A percentile compares a stretch with the other conserved stretches of the same genome.
These are phyloP conservation scores for Crocidura indochinensis DNA, from an alignment of 2,797 vertebrate species.

Conservation along the genomic window DNA sequence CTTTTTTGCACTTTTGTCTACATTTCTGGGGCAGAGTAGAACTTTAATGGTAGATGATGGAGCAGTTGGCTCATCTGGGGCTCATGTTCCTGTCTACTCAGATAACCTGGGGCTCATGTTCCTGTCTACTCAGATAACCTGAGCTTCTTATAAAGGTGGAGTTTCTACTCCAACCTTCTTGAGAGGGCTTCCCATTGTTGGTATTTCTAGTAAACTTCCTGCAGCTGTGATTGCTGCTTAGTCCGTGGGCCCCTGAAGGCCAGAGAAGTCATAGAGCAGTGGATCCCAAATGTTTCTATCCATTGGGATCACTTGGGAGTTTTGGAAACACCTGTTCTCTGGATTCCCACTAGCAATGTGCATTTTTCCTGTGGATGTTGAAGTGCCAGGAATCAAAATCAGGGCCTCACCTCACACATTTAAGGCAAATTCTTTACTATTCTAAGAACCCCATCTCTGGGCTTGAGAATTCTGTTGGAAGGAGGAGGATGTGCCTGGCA, in stretches of 20 bases:
- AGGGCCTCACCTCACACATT: too few species aligned
- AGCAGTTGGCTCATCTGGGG: neutral
- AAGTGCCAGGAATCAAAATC: too few species aligned
- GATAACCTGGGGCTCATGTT: neutral
- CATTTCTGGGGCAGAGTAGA: neutral
- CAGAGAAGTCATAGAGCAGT: neutral
- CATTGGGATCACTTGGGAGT: neutral
- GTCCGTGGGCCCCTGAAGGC: neutral
- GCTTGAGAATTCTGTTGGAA: neutral
- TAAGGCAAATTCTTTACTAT: neutral
- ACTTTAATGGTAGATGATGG: neutral
- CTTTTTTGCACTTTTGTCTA: neutral
- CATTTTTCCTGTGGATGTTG: too few species aligned
- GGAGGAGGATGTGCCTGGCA: neutral
- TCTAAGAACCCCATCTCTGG: neutral
- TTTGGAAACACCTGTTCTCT: neutral
- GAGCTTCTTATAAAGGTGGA: neutral
- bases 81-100: neutral
- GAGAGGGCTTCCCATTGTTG: too few species aligned
- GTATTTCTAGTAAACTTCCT: neutral
- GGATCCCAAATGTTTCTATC: neutral
- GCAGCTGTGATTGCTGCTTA: accelerated
- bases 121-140: too few species aligned
- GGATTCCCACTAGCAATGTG: neutral
- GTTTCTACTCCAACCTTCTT: neutral